Conservation (phyloP, 2,113 vertebrate genomes). For the Pionites leucogaster region DNA sequence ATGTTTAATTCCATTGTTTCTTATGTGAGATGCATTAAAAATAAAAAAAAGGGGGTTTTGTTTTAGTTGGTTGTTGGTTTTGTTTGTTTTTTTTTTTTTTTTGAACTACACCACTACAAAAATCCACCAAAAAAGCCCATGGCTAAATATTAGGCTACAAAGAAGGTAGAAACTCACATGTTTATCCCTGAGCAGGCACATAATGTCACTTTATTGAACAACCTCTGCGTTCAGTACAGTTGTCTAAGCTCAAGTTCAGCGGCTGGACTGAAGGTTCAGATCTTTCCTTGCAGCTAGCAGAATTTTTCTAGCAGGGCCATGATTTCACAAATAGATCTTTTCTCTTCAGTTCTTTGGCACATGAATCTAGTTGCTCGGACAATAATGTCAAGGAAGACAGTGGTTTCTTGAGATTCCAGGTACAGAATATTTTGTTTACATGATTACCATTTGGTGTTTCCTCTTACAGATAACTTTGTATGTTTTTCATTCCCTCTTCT, state of each 20-base stretch:
- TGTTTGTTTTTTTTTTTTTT: background rate
- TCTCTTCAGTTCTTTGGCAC: background rate
- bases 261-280: background rate
- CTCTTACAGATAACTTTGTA: background rate
- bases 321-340: background rate
- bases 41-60: background rate
- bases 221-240: background rate
- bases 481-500: background rate
- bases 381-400: background rate
- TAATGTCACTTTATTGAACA: background rate
- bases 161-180: background rate
- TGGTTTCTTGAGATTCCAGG: background rate
- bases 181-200: background rate
- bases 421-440: background rate
- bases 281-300: background rate
- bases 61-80: too few species aligned
- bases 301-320: background rate
- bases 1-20: background rate
- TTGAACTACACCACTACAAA: background rate
- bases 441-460: background rate
- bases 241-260: background rate
- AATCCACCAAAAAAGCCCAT: background rate
- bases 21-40: background rate
- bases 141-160: background rate
- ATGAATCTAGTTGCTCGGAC: background rate